Evolutionary conservation across 2,113 vertebrate species (phyloP).

Genomic region (Brachypodius melanocephalos): DNA sequence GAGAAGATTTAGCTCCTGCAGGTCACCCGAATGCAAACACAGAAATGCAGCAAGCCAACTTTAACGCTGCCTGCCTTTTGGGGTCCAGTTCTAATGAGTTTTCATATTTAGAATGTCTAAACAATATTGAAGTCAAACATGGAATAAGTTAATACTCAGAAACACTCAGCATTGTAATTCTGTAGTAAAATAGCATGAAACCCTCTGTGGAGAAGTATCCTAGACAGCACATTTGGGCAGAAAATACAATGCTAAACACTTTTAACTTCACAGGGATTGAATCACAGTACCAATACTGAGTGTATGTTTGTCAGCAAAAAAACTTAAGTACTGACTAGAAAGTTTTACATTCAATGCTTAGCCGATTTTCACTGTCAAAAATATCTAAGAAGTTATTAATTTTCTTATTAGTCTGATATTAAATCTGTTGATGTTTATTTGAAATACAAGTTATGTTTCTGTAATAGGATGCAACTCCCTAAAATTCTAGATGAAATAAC

Average conservation of each 20-base stretch:
- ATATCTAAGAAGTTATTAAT: neutral
- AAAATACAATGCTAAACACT: neutral
- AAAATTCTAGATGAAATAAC: neutral
- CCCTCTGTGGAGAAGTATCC: neutral
- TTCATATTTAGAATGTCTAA: neutral
- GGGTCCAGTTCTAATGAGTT: neutral
- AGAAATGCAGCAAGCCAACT: neutral
- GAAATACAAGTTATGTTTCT: neutral
- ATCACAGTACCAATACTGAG: neutral
- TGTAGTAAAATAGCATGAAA: neutral
- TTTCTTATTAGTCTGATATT: neutral
- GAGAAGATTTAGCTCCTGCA: neutral
- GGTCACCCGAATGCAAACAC: neutral
- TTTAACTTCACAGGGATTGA: neutral
- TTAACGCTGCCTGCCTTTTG: neutral
- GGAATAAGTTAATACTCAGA: neutral
- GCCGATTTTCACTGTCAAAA: neutral
- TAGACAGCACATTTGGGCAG: neutral
- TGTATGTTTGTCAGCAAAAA: rapidly evolving
- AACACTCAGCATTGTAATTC: rapidly evolving
- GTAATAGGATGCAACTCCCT: neutral
- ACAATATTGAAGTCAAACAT: neutral
- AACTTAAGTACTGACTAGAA: neutral
- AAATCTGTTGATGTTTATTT: neutral
- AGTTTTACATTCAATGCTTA: neutral